These are phyloP conservation scores for Chrysina gloriosa DNA, from an alignment of 2,888 invertebrate species.

Conservation along the genomic window DNA sequence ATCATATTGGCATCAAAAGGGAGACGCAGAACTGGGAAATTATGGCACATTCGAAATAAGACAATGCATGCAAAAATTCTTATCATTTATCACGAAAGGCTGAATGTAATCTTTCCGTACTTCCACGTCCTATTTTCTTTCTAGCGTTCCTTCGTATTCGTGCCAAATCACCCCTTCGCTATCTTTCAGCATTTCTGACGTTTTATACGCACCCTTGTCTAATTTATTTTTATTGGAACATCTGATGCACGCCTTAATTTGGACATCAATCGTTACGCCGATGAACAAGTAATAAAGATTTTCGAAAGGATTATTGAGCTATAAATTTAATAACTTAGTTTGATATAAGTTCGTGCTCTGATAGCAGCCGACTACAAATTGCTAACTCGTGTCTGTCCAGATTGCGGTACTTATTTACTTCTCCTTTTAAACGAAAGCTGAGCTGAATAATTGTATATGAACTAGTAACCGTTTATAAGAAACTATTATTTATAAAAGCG, in stretches of 20 bases:
- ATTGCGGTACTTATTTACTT: no score
- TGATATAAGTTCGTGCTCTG: neutral
- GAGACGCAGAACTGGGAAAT: neutral
- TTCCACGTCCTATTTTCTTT: neutral
- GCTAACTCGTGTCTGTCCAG: neutral
- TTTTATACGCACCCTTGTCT: slow-evolving; percentile 34
- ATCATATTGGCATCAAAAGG: neutral
- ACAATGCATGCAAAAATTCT: slow-evolving; percentile 33
- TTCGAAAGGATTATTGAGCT: slow-evolving; percentile 11
- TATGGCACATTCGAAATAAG: neutral
- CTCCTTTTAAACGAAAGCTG: no score
- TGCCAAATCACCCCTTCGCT: slow-evolving; percentile 22
- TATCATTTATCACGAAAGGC: slow-evolving; percentile 22
- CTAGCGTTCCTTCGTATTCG: neutral
- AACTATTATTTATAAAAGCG: no score
- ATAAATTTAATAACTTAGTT: slow-evolving; percentile 25
- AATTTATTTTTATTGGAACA: slow-evolving; percentile 36
- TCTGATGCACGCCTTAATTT: slow-evolving; percentile 31
- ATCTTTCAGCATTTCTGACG: slow-evolving; percentile 21
- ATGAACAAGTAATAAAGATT: slow-evolving; percentile 22
- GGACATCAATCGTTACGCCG: slow-evolving; percentile 23
- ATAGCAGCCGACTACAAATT: neutral
- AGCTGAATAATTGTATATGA: no score
- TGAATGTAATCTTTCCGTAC: slow-evolving; percentile 5
- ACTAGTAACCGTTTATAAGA: no score